Evolutionary conservation across 2,797 vertebrate genomes (phyloP).

Genomic region (Tenualosa thibaudeaui): DNA sequence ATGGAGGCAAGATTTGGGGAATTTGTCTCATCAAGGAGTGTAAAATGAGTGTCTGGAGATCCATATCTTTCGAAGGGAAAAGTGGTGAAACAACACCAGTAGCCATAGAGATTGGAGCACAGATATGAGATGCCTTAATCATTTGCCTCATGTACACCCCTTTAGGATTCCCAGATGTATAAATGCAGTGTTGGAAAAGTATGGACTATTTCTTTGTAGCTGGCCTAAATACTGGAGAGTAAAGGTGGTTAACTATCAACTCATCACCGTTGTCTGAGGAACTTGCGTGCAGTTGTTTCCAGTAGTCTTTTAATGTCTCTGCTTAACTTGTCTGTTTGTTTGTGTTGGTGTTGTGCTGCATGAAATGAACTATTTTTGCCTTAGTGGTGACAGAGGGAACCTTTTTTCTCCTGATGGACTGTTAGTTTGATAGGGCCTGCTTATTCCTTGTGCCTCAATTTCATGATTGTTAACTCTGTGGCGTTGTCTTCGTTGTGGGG

Average conservation of each 20-base stretch:
- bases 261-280: neutral
- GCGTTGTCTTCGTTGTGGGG: neutral
- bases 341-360: conserved; percentile 12
- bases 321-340: conserved; percentile 51
- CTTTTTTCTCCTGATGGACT: conserved; percentile 62
- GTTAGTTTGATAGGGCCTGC: conserved; percentile 48
- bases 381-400: conserved; percentile 17
- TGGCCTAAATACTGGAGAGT: conserved; percentile 37
- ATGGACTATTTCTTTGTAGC: neutral
- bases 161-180: conserved; percentile 42
- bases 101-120: conserved; percentile 70
- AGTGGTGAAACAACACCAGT: conserved; percentile 25
- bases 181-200: conserved; percentile 39
- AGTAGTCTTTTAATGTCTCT: conserved; percentile 37
- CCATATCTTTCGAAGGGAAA: neutral
- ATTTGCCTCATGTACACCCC: conserved; percentile 60
- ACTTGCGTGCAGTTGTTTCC: neutral
- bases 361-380: conserved; percentile 17
- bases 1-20: neutral
- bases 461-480: conserved; percentile 23
- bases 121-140: conserved; percentile 80
- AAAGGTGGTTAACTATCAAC: conserved; percentile 34
- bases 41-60: neutral
- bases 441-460: conserved; percentile 24
- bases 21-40: neutral